Evolutionary conservation across 2,113 vertebrate species (phyloP).

Genomic region (Seriola dumerili): DNA sequence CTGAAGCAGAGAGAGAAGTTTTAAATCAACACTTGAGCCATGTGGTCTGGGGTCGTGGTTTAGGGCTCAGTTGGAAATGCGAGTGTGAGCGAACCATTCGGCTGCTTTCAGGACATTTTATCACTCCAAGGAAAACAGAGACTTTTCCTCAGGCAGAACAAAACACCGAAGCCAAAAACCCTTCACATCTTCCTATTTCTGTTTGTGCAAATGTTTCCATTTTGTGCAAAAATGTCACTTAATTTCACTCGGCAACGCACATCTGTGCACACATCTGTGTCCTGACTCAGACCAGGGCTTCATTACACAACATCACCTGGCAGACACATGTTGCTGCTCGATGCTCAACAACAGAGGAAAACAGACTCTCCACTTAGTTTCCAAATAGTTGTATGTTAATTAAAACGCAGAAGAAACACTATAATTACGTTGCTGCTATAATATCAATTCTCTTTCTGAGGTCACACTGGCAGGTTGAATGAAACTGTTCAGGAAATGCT

Average conservation of each 20-base stretch:
- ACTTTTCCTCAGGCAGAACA: not conserved
- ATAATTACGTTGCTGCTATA: too few relatives aligned
- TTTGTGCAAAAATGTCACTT: constrained; percentile 6
- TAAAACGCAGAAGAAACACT: not conserved
- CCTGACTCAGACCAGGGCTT: constrained; percentile 41
- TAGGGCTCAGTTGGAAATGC: constrained; percentile 12
- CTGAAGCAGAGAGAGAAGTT: constrained; percentile 30
- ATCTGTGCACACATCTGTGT: constrained; percentile 61
- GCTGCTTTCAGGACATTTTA: not conserved
- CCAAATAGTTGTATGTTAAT: not conserved
- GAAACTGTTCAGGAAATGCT: not conserved
- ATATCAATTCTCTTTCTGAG: too few relatives aligned
- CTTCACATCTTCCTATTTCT: not conserved
- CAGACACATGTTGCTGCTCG: constrained; percentile 45
- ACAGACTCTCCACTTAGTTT: not conserved
- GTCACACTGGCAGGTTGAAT: too few relatives aligned
- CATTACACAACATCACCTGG: constrained; percentile 55
- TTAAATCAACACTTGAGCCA: constrained; percentile 46
- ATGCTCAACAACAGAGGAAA: not conserved
- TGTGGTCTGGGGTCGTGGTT: constrained; percentile 1
- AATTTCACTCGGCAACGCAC: constrained; percentile 13
- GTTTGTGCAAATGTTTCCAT: not conserved
- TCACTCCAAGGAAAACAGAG: not conserved
- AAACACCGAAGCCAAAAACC: constrained; percentile 19
- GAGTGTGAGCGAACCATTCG: not conserved